Conservation (phyloP, 2,113 vertebrate species). For the Alethe castanea region DNA sequence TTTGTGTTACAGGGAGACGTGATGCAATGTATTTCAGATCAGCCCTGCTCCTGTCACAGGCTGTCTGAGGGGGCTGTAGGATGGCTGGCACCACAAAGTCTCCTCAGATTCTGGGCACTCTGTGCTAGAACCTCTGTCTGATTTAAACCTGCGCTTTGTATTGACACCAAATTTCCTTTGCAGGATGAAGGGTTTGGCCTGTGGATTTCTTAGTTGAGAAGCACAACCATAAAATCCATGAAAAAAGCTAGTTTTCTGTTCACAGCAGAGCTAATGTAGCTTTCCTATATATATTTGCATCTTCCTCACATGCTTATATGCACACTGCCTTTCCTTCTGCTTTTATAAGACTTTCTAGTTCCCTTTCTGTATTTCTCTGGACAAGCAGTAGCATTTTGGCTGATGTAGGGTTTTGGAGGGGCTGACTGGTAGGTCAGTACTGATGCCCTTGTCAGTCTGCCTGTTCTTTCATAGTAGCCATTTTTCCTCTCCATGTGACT, state of each 20-base stretch:
- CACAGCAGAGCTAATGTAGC: not conserved
- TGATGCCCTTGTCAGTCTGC: not conserved
- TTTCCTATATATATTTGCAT: not conserved
- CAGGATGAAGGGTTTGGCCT: not conserved
- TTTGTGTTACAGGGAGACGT: not conserved
- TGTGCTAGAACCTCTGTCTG: not conserved
- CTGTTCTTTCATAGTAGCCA: not conserved
- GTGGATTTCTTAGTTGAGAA: not conserved
- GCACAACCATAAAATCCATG: not conserved
- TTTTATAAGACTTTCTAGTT: not conserved
- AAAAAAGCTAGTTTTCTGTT: not conserved
- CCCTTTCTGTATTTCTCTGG: not conserved
- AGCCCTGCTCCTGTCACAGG: not conserved
- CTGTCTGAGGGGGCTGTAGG: not conserved
- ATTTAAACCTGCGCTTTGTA: not conserved
- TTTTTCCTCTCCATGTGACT: not conserved
- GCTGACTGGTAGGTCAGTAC: not conserved
- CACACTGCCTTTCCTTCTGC: not conserved
- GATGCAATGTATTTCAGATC: not conserved
- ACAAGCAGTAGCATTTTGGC: not conserved
- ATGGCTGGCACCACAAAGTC: not conserved
- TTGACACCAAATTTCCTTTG: not conserved
- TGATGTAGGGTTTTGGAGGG: not conserved
- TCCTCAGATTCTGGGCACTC: not conserved
- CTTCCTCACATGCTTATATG: not conserved